Evolutionary conservation across 2,113 vertebrate genomes (phyloP).

Genomic region (Lota lota): DNA sequence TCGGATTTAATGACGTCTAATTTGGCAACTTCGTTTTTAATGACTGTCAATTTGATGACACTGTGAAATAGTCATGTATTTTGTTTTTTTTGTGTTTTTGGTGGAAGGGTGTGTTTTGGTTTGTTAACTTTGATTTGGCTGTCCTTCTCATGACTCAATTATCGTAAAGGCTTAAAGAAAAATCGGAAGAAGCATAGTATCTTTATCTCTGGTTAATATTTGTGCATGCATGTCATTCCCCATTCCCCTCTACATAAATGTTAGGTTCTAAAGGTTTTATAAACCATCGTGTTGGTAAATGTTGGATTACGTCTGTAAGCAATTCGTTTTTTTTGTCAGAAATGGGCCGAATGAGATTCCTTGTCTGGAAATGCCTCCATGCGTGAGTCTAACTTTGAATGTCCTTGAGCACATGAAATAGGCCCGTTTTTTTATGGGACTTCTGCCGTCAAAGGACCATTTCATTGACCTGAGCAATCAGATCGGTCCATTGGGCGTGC

Average conservation of each 20-base stretch:
- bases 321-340: constrained; percentile 4
- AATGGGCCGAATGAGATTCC: constrained; percentile 1
- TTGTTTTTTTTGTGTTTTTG: constrained; percentile 27
- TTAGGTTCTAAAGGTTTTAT: background rate
- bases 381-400: constrained; percentile 26
- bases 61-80: constrained; percentile 1
- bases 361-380: constrained; percentile 14
- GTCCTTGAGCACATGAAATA: constrained; percentile 25
- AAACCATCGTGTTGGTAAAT: background rate
- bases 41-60: constrained; percentile 49
- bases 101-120: constrained; percentile 16
- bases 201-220: background rate
- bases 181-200: background rate
- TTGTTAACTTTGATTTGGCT: constrained; percentile 37
- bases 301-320: background rate
- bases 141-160: constrained; percentile 24
- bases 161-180: constrained; percentile 21
- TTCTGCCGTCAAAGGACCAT: constrained; percentile 4
- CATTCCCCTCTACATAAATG: too few relatives aligned
- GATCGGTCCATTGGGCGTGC: constrained; percentile 25
- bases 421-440: constrained; percentile 11
- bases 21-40: constrained; percentile 46
- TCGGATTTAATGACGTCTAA: constrained; percentile 61
- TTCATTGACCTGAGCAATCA: constrained; percentile 48
- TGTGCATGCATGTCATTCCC: constrained; percentile 10